Percentiles rank a stretch among this genome's conserved stretches.
Evolutionary conservation across 2,113 vertebrate genomes (phyloP).

Genomic region (Marcusenius ussheri): DNA sequence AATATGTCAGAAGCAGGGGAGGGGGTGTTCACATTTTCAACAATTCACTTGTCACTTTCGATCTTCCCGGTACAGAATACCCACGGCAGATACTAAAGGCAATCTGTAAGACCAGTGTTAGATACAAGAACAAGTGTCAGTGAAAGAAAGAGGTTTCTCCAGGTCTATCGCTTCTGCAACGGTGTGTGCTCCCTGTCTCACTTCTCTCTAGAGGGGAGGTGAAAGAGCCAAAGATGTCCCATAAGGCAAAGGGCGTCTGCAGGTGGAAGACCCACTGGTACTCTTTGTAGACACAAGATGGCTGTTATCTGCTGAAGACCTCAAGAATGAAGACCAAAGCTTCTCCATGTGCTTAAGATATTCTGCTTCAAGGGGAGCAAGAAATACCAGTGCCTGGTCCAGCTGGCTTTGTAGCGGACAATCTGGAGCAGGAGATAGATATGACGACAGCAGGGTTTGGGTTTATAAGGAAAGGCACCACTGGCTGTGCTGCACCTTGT

Average conservation of each 20-base stretch:
- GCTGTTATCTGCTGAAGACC: background rate
- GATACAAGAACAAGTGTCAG: background rate
- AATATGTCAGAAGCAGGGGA: background rate
- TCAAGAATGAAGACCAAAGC: background rate
- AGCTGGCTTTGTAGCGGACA: background rate
- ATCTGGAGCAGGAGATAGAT: background rate
- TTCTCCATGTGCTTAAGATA: background rate
- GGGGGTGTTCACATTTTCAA: background rate
- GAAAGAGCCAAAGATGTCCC: background rate
- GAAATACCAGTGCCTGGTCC: background rate
- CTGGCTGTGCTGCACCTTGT: background rate
- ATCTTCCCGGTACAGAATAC: background rate
- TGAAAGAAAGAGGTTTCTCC: background rate
- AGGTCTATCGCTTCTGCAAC: background rate
- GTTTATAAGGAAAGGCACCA: background rate
- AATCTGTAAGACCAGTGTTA: background rate
- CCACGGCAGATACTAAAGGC: background rate
- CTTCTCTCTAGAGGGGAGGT: background rate
- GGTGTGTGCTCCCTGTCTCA: background rate
- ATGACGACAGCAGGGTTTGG: background rate
- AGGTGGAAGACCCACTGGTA: background rate
- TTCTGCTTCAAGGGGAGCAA: background rate
- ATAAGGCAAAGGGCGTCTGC: background rate
- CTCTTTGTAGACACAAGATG: background rate
- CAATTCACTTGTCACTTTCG: background rate